phyloP scores from a whole-genome alignment of 2,888 invertebrate species.

The Papilio demoleus region DNA sequence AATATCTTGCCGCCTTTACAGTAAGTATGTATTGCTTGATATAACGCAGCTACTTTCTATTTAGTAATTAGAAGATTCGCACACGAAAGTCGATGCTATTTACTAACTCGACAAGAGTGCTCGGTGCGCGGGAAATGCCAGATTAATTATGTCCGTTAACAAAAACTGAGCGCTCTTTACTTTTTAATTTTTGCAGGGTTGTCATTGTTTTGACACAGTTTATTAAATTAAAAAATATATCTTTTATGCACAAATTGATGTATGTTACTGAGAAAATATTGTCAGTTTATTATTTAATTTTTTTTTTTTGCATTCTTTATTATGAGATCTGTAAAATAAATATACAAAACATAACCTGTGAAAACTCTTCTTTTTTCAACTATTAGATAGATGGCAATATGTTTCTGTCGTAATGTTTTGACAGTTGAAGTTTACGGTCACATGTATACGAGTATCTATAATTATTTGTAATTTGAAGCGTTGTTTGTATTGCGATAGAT shows the following conservation, averaged over 20 bases:
- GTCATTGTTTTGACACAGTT: too few relatives aligned
- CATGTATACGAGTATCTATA: neutral
- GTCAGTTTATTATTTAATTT: too few relatives aligned
- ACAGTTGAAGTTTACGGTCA: neutral
- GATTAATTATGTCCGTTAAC: slow-evolving; percentile 50
- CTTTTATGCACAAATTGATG: too few relatives aligned
- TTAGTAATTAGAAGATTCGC: slow-evolving; percentile 77
- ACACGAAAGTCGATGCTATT: slow-evolving; percentile 71
- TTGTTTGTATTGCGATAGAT: neutral
- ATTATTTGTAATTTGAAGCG: slow-evolving; percentile 38
- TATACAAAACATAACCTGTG: too few relatives aligned
- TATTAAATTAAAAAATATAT: too few relatives aligned
- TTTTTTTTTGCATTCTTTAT: too few relatives aligned
- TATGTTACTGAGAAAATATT: too few relatives aligned
- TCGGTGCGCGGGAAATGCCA: slow-evolving; percentile 49
- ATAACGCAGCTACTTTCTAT: slow-evolving; percentile 74
- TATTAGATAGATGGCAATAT: too few relatives aligned
- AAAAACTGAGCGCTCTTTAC: slow-evolving; percentile 45
- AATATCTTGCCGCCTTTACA: slow-evolving; percentile 62
- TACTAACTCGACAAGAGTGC: slow-evolving; percentile 51
- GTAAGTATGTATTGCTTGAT: slow-evolving; percentile 59
- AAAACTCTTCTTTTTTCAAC: too few relatives aligned
- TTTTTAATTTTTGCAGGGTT: slow-evolving; percentile 49
- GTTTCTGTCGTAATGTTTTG: too few relatives aligned
- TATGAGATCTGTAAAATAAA: too few relatives aligned